Evolutionary conservation across 1,140 invertebrate genomes (phyloP).

Genomic region (Lethocerus indicus): DNA sequence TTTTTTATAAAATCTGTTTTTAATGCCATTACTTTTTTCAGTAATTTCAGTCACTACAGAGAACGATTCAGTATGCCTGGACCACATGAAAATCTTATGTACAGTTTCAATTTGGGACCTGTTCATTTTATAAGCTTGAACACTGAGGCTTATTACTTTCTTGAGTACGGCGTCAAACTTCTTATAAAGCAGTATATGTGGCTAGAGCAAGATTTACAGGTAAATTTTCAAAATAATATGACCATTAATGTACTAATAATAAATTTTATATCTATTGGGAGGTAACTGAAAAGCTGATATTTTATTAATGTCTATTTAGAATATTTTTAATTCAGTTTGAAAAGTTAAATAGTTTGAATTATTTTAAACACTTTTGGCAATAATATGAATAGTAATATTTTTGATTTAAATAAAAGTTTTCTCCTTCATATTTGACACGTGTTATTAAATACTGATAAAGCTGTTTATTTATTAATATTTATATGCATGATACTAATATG

Average conservation of each 20-base stretch:
- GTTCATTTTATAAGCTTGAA: conserved; percentile 82
- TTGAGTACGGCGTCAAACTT: conserved; percentile 70
- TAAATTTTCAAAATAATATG: conserved; percentile 3
- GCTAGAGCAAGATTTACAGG: conserved; percentile 63
- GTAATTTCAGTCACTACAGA: conserved; percentile 76
- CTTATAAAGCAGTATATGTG: conserved; percentile 77
- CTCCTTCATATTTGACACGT: no score
- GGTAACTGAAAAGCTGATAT: no score
- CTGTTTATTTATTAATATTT: no score
- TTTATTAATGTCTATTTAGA: no score
- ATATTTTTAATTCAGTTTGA: no score
- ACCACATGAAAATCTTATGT: conserved; percentile 54
- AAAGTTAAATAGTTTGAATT: no score
- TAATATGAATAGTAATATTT: no score
- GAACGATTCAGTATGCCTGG: conserved; percentile 80
- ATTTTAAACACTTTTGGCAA: no score
- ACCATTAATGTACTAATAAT: not conserved
- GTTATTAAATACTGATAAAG: no score
- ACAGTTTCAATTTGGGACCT: conserved; percentile 83
- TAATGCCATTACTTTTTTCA: conserved; percentile 28
- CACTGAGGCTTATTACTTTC: conserved; percentile 90
- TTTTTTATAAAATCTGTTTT: not conserved
- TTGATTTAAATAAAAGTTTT: no score
- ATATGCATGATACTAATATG: no score
- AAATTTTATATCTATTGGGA: not conserved